phyloP scores from a whole-genome alignment of 2,113 vertebrate genomes.

The Agelaius tricolor region DNA sequence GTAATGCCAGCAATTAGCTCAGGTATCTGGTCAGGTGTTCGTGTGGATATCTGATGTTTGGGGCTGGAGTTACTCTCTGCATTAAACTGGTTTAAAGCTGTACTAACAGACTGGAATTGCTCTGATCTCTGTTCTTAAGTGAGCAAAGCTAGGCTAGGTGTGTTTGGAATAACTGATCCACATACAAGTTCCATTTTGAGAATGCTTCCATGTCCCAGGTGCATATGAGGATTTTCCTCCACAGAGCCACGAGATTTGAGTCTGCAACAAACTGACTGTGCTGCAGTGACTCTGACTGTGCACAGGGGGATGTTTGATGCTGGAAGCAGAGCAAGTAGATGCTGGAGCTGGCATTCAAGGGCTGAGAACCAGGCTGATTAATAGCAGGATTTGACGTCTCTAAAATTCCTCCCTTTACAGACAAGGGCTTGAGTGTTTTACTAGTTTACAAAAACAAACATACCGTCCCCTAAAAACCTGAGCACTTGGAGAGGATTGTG shows the following conservation, averaged over 20 bases:
- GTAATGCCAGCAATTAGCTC: background rate
- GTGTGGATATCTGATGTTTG: background rate
- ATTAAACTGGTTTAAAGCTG: background rate
- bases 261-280: background rate
- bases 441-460: background rate
- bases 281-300: accelerated
- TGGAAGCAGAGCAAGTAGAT: background rate
- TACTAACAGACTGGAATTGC: background rate
- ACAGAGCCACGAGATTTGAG: background rate
- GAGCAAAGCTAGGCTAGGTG: background rate
- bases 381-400: background rate
- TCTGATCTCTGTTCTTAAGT: background rate
- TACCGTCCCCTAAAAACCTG: background rate
- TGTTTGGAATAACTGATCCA: background rate
- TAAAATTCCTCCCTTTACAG: background rate
- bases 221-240: background rate
- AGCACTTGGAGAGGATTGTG: background rate
- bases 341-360: background rate
- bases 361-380: background rate
- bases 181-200: background rate
- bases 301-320: background rate
- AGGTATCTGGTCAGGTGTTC: background rate
- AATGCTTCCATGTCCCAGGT: background rate
- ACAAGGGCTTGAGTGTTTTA: background rate
- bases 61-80: background rate